Evolutionary conservation across 2,113 vertebrate species (phyloP).

Genomic region (Xenus cinereus): DNA sequence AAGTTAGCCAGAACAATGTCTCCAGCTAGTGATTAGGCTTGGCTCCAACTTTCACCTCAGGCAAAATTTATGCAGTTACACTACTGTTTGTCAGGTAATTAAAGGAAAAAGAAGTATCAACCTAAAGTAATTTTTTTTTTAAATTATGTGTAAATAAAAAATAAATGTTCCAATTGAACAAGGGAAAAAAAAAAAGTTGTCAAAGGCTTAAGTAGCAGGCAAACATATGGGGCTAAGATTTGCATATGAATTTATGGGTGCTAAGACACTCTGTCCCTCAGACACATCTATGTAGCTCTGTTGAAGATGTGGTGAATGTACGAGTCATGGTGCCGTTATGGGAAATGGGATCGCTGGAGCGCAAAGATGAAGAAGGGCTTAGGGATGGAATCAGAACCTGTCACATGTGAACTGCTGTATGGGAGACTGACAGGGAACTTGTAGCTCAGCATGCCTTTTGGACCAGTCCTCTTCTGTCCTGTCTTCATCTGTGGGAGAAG

Average conservation of each 20-base stretch:
- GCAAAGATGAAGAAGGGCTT: background rate
- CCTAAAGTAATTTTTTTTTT: background rate
- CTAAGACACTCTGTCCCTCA: background rate
- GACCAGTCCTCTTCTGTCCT: background rate
- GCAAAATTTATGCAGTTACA: slow-evolving; percentile 70
- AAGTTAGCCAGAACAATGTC: slow-evolving; percentile 76
- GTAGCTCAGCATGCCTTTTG: background rate
- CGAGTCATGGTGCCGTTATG: background rate
- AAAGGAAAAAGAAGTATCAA: slow-evolving; percentile 60
- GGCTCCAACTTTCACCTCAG: slow-evolving; percentile 70
- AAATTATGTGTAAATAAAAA: slow-evolving; percentile 44
- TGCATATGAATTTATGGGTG: background rate
- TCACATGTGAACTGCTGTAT: background rate
- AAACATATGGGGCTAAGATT: background rate
- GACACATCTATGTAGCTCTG: background rate
- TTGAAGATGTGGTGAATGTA: background rate
- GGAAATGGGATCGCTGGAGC: background rate
- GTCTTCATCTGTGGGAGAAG: background rate
- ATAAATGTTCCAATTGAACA: background rate
- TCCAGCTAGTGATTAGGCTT: slow-evolving; percentile 74
- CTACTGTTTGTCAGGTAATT: slow-evolving; percentile 71
- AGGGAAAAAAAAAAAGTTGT: background rate
- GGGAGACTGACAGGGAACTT: background rate
- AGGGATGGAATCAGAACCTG: background rate
- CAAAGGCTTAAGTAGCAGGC: background rate